Evolutionary conservation across 2,113 vertebrate genomes (phyloP), one percentile per base, ranked within the genome.

Genomic region (Ramphastos sulfuratus): DNA sequence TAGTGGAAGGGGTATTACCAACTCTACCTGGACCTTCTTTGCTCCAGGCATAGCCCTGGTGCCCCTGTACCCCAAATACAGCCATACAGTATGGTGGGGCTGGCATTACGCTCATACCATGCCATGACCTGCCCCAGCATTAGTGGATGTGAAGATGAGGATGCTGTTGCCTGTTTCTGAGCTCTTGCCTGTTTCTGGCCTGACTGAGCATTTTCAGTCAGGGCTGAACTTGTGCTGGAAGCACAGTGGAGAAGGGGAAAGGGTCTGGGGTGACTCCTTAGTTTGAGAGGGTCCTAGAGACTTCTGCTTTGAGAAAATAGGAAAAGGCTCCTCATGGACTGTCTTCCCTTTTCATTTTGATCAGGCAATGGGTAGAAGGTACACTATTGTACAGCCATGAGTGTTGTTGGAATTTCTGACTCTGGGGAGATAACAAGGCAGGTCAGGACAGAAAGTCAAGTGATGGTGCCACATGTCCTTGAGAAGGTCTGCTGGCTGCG

Each of bases 101-200:
- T 2, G 1, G 13, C 69, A 60, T 44, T 21, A 1, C 2, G 2
- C 33, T 37, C 33, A 13, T 8, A 3, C 54, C 23, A 1, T 4
- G 3, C 5, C 33, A 4, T 24, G 24, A 27, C 42, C 30, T 42
- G 16, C 37, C 75, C 64, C 39, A 25, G n/a, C 59, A 6, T 71
- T 25, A 58, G 8, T 18, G 24, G 15, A 52, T 28, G 17, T 59
- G 54, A 35, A 35, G 59, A 44, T 10, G 7, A 82, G 35, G 56
- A 15, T 31, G 31, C 44, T 66, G 15, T 30, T 72, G 59, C 27
- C 28, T 42, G 8, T 27, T 44, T 19, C 27, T 2, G 4, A 63
- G 24, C 33, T 39, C 63, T 48, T 69, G 20, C 52, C 25, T 64
- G 17, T 44, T 74, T 20, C 25, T 81, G 63, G 14, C 33, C 20